Evolutionary conservation across 2,797 vertebrate genomes (phyloP).

Genomic region (Cyprinodon diabolis): DNA sequence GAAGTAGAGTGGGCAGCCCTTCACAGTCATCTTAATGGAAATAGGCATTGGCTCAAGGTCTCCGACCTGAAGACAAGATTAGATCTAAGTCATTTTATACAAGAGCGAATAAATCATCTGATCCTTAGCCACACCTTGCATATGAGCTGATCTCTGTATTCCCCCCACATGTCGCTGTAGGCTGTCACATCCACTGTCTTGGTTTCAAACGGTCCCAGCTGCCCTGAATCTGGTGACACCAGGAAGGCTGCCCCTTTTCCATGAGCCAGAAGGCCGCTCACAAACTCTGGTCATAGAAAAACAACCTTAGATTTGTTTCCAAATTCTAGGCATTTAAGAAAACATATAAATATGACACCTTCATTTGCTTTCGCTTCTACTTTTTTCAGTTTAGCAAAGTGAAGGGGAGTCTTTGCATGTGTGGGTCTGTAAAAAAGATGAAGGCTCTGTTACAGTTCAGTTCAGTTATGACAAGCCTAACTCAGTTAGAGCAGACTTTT

Average conservation of each 20-base stretch:
- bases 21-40: constrained; percentile 86
- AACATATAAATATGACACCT: constrained; percentile 54
- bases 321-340: background rate
- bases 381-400: constrained; percentile 69
- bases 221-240: constrained; percentile 75
- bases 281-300: constrained; percentile 78
- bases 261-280: constrained; percentile 80
- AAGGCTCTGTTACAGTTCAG: constrained; percentile 17
- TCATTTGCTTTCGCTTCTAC: constrained; percentile 66
- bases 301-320: background rate
- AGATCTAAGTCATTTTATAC: background rate
- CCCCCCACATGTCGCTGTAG: constrained; percentile 94
- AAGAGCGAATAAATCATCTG: background rate
- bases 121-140: constrained; percentile 80
- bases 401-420: constrained; percentile 55
- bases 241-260: constrained; percentile 89
- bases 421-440: constrained; percentile 49
- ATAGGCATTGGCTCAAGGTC: constrained; percentile 80
- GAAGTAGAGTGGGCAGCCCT: constrained; percentile 91
- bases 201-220: constrained; percentile 83
- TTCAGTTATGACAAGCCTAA: background rate
- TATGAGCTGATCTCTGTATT: constrained; percentile 89
- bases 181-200: constrained; percentile 83
- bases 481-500: background rate
- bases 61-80: constrained; percentile 80